Evolutionary conservation across 2,797 vertebrate genomes (phyloP).

Genomic region (Oryzias dopingdopingensis): DNA sequence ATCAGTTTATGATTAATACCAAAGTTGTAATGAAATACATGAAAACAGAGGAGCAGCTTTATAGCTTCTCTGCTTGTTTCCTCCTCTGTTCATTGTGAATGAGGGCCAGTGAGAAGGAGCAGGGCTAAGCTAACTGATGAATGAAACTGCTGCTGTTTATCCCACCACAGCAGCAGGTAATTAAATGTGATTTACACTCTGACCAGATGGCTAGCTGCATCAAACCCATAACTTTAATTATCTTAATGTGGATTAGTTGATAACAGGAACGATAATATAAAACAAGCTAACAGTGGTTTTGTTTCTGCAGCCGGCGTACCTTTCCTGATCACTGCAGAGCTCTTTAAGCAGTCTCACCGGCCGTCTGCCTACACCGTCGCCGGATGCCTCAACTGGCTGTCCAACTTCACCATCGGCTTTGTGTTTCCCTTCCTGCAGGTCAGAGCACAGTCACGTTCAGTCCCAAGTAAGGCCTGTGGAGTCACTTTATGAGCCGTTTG

Average conservation of each 20-base stretch:
- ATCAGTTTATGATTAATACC: conserved; percentile 30
- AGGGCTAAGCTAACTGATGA: conserved; percentile 53
- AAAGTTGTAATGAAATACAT: conserved; percentile 40
- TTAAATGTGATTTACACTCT: conserved; percentile 43
- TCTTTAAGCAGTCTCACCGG: conserved; percentile 88
- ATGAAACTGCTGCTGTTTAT: conserved; percentile 41
- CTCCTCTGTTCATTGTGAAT: conserved; percentile 40
- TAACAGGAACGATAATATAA: not conserved
- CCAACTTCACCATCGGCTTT: conserved; percentile 89
- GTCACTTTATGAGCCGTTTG: too few species aligned
- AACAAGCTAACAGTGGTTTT: conserved; percentile 2
- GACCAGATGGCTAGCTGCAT: conserved; percentile 27
- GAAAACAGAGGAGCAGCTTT: conserved; percentile 25
- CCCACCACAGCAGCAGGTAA: conserved; percentile 33
- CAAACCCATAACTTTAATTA: conserved; percentile 12
- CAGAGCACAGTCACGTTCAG: conserved; percentile 8
- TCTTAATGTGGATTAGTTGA: not conserved
- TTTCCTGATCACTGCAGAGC: conserved; percentile 88
- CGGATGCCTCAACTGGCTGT: conserved; percentile 89
- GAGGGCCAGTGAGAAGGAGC: conserved; percentile 45
- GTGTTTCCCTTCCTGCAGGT: conserved; percentile 92
- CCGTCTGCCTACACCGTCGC: conserved; percentile 86
- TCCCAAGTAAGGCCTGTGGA: too few species aligned
- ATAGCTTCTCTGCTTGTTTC: conserved; percentile 32
- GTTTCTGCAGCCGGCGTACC: conserved; percentile 80